Percentiles rank a stretch among this genome's conserved stretches.
Conservation (phyloP, 2,888 invertebrate species). For the Acanthosepion esculentum region DNA sequence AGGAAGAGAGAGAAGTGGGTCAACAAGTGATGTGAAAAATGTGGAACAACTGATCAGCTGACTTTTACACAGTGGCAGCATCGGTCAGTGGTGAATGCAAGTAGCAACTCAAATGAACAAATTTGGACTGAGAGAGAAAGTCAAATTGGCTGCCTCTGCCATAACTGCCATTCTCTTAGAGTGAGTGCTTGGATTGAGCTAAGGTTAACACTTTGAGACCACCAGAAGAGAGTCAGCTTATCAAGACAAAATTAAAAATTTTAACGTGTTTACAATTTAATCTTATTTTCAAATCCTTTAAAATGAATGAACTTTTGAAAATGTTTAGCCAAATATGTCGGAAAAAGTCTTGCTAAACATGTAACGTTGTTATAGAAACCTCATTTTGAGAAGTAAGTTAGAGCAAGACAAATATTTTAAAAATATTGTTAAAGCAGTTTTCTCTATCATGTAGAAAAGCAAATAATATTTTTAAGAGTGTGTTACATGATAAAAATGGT, state of each 20-base stretch:
- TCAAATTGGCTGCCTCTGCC: conserved; percentile 14
- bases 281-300: background rate
- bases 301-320: background rate
- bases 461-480: background rate
- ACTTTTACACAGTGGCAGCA: conserved; percentile 39
- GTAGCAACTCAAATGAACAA: conserved; percentile 37
- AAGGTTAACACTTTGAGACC: conserved; percentile 45
- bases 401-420: background rate
- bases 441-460: background rate
- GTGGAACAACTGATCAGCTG: conserved; percentile 47
- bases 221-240: background rate
- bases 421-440: background rate
- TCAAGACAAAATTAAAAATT: background rate
- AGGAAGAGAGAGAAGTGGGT: conserved; percentile 38
- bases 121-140: conserved; percentile 33
- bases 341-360: background rate
- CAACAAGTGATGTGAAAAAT: conserved; percentile 46
- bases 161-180: conserved; percentile 38
- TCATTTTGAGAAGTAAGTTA: background rate
- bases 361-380: background rate
- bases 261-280: background rate
- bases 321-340: background rate
- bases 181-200: conserved; percentile 39
- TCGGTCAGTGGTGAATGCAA: background rate
- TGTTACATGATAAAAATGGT: background rate